Evolutionary conservation across 2,113 vertebrate species (phyloP), one percentile per base, ranked within the genome.

Genomic region (Oxygymnocypris stewartii): DNA sequence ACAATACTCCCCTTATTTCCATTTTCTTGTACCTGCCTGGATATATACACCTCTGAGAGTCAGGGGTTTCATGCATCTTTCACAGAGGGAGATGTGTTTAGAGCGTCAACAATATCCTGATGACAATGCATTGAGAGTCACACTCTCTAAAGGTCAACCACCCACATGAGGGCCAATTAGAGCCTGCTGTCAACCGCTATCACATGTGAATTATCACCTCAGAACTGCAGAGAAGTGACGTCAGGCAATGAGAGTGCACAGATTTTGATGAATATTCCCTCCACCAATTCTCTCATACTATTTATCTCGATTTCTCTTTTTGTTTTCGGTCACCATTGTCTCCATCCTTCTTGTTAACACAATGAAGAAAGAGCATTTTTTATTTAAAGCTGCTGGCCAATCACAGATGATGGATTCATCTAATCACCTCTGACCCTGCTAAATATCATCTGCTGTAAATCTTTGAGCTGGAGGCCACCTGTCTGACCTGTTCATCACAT

Each of bases 191-290:
- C 91, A 91, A 90, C 89, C 83, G 79, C 91, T 88, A 88, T 93
- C 85, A 90, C 92, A 89, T 89, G 90, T 91, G 79, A 86, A 93
- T 95, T 94, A 94, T 86, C 94, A 92, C 93, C 88, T 93, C 86
- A 85, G 67, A 59, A 82, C 37, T 87, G 91, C 49, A 57, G 69
- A 89, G 90, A 84, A 91, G 92, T 92, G 92, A 81, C 88, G 87
- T 93, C 92, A 92, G 82, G 12, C 59, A 2, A 83, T 49, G 79
- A 87, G 79, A 87, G 61, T 49, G 14, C n/a, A 37, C 74, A 84
- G 79, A 89, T 84, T 79, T 76, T 86, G 84, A 89, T 89, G 44
- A 79, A 84, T 74, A 82, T 82, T 71, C 47, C 76, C 13, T 71
- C 63, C 25, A 18, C 57, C 57, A 51, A 5, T 51, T 51, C 13